Evolutionary conservation across 1,140 invertebrate species (phyloP), one percentile per base, ranked within the genome.

Genomic region (Euura saliciscinereae): DNA sequence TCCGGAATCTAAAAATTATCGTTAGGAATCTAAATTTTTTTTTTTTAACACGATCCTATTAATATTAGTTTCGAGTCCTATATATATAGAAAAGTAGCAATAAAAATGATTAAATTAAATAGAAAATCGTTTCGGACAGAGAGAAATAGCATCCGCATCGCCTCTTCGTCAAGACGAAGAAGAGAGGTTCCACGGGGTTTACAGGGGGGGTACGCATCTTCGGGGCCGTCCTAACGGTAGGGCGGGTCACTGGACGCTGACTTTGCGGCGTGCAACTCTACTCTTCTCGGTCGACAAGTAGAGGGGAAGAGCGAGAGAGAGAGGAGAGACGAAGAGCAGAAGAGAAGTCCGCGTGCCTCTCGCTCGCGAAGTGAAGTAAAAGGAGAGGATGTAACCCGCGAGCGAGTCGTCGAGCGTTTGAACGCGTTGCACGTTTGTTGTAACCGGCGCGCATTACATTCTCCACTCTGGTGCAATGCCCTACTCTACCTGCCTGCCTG

Each of bases 161-260:
- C 28, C 28, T 28, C 1, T n/a, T n/a, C n/a, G n/a, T n/a, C n/a
- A n/a, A n/a, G 28, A 28, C 28, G 28, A 28, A 28, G 28, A 28
- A 28, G 28, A 28, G 28, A 28, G 28, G 28, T 28, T 28, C 28
- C 28, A 28, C 7, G 13, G 13, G 51, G 51, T 59, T 59, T n/a
- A n/a, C 8, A 3, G 51, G 44, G 66, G 44, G 44, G 77, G 74
- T 78, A 82, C 74, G 80, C 80, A 84, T 84, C 84, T 82, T 11
- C 85, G 85, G 86, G 86, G 86, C 85, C 86, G 85, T 87, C 85
- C 86, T 88, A 88, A 88, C 86, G 86, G 86, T 88, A 87, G 86
- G 86, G 86, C 85, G 85, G 86, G 86, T 87, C 85, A 87, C 86
- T 87, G 86, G 83, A 87, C 86, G 85, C 86, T 51, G 84, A 80